phyloP scores from a whole-genome alignment of 2,113 vertebrate species.

The Leucoraja erinaceus region DNA sequence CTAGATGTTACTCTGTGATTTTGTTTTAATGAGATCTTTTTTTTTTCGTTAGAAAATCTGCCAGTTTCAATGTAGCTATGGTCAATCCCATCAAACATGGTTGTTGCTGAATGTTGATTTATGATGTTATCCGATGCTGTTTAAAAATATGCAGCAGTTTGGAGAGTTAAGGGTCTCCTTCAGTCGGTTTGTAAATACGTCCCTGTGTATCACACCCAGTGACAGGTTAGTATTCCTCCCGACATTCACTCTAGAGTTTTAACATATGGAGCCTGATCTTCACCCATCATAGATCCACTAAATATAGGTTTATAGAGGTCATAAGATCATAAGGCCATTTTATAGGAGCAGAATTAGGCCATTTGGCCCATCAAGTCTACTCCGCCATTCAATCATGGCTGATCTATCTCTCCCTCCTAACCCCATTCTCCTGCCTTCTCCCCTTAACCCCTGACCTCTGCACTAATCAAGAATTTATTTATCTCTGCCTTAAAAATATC shows the following conservation, averaged over 20 bases:
- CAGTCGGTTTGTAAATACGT: not conserved
- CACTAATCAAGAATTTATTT: no score
- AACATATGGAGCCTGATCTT: not conserved
- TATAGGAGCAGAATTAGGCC: no score
- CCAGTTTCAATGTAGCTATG: not conserved
- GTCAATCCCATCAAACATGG: not conserved
- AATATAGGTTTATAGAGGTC: not conserved
- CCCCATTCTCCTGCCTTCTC: no score
- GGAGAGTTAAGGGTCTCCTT: not conserved
- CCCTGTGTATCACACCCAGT: not conserved
- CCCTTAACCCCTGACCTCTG: no score
- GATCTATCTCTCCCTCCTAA: no score
- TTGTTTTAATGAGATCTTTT: slow-evolving; percentile 1
- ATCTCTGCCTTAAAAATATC: no score
- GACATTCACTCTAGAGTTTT: not conserved
- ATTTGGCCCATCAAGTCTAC: no score
- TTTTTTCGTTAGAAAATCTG: not conserved
- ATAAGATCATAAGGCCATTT: no score
- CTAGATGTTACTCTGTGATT: not conserved
- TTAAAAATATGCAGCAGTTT: not conserved
- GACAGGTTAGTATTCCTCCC: not conserved
- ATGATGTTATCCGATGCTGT: not conserved
- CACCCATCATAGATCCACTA: not conserved
- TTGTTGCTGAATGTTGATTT: not conserved
- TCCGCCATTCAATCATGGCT: no score